Evolutionary conservation across 2,797 vertebrate species (phyloP).

Genomic region (Pipistrellus pygmaeus): DNA sequence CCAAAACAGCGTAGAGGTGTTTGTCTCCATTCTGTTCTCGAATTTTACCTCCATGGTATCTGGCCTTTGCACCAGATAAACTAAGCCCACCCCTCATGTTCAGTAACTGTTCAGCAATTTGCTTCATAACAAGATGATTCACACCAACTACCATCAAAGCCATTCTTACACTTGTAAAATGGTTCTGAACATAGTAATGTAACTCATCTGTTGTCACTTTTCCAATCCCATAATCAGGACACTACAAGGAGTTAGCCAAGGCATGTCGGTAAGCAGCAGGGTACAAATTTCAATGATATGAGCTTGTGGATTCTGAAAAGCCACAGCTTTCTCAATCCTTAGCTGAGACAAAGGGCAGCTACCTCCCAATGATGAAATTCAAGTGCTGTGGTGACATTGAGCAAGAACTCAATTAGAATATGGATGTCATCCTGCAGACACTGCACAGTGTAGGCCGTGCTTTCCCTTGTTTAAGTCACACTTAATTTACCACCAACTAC

Average conservation of each 20-base stretch:
- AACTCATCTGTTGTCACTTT: too few species aligned
- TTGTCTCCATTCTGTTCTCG: slow-evolving; percentile 88
- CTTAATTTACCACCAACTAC: too few species aligned
- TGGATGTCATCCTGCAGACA: slow-evolving; percentile 95
- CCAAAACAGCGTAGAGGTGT: slow-evolving; percentile 88
- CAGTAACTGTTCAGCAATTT: slow-evolving; percentile 88
- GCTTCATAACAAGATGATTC: too few species aligned
- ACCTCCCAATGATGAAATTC: slow-evolving; percentile 96
- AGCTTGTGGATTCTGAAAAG: slow-evolving; percentile 92
- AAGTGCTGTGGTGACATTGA: slow-evolving; percentile 92
- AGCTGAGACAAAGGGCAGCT: slow-evolving; percentile 88
- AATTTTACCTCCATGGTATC: slow-evolving; percentile 95
- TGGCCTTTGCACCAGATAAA: slow-evolving; percentile 87
- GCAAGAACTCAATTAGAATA: slow-evolving; percentile 92
- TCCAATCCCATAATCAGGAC: too few species aligned
- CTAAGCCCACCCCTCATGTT: slow-evolving; percentile 90
- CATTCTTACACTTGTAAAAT: too few species aligned
- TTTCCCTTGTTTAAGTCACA: too few species aligned
- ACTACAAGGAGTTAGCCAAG: too few species aligned
- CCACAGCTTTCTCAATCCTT: slow-evolving; percentile 92
- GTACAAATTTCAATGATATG: slow-evolving; percentile 86
- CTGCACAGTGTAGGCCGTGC: slow-evolving; percentile 77
- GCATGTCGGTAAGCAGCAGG: too few species aligned
- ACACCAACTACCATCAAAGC: too few species aligned
- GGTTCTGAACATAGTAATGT: too few species aligned